Conservation (phyloP, 2,888 invertebrate genomes). For the Polietes domitor region DNA sequence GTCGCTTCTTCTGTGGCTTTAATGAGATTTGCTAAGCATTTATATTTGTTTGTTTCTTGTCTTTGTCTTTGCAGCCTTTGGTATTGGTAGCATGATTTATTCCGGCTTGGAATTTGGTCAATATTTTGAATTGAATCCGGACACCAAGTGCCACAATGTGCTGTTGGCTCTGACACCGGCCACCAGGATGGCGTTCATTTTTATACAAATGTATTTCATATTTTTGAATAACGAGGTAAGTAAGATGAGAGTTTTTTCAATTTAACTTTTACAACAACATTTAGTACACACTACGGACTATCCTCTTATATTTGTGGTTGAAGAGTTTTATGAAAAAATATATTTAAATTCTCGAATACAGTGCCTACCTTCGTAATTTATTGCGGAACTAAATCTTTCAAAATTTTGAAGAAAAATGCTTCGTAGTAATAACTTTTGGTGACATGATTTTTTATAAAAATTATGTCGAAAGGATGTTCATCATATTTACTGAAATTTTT, state of each 20-base stretch:
- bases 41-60: constrained; percentile 35
- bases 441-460: no score
- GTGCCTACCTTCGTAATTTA: no score
- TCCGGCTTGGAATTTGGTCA: constrained; percentile 97
- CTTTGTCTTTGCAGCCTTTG: constrained; percentile 87
- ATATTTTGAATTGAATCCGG: constrained; percentile 94
- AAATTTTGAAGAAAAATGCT: no score
- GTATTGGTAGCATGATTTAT: constrained; percentile 98
- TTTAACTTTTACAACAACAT: no score
- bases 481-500: no score
- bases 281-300: no score
- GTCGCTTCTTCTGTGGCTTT: constrained; percentile 43
- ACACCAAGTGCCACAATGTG: constrained; percentile 95
- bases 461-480: no score
- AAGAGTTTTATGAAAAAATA: no score
- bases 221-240: constrained; percentile 97
- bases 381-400: no score
- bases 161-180: constrained; percentile 94
- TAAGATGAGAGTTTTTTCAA: not conserved
- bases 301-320: no score
- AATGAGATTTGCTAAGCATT: constrained; percentile 30
- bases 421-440: no score
- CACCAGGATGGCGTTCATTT: constrained; percentile 96
- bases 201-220: constrained; percentile 99
- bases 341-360: no score